Conservation (phyloP, 2,113 vertebrate genomes). For the Zapornia atra region DNA sequence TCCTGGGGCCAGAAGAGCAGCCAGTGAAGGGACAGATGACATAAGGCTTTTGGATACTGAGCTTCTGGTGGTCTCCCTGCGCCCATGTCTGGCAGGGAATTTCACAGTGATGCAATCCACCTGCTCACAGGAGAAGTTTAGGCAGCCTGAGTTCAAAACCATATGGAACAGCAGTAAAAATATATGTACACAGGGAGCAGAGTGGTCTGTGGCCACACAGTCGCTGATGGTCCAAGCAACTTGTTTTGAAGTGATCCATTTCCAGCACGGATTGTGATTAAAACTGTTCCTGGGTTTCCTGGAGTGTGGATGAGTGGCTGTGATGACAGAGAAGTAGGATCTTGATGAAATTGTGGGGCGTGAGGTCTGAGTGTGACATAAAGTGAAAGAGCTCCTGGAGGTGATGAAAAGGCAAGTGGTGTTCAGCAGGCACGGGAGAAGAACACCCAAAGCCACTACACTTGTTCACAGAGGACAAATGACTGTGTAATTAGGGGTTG, state of each 20-base stretch:
- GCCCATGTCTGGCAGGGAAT: fast-evolving
- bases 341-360: background rate
- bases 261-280: background rate
- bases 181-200: fast-evolving
- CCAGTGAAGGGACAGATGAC: background rate
- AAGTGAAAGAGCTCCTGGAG: background rate
- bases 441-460: background rate
- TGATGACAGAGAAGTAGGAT: background rate
- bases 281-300: background rate
- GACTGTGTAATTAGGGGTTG: background rate
- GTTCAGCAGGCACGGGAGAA: background rate
- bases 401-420: background rate
- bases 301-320: background rate
- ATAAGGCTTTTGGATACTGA: no score
- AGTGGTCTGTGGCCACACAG: background rate
- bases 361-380: background rate
- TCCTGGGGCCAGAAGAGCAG: background rate
- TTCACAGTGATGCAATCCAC: background rate
- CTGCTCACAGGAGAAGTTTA: background rate
- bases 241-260: background rate
- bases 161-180: background rate
- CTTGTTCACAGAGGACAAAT: background rate
- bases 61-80: background rate
- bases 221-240: background rate
- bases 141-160: background rate